A percentile compares a stretch with the other conserved stretches of the same genome.
Evolutionary conservation across 2,888 invertebrate genomes (phyloP).

Genomic region (Parelbella ahira): DNA sequence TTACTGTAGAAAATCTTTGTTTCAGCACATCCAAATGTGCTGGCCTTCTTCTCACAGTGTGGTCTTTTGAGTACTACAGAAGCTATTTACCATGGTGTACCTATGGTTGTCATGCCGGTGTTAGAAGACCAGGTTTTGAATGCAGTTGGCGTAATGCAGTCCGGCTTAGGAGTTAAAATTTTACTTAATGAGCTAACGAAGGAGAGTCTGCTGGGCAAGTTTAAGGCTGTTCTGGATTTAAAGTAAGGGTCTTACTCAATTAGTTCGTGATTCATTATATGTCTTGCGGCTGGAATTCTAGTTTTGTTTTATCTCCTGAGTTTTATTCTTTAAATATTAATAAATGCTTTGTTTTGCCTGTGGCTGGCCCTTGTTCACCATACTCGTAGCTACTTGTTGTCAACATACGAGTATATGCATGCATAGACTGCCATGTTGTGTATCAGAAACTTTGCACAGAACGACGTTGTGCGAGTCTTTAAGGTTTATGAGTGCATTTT

Average conservation of each 20-base stretch:
- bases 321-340: too few relatives aligned
- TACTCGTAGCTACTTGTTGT: too few relatives aligned
- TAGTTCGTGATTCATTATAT: not conserved
- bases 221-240: slow-evolving; percentile 55
- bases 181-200: slow-evolving; percentile 43
- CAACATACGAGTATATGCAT: too few relatives aligned
- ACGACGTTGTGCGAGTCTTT: too few relatives aligned
- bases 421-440: too few relatives aligned
- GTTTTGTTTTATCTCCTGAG: not conserved
- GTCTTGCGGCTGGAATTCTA: not conserved
- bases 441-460: too few relatives aligned
- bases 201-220: slow-evolving; percentile 44
- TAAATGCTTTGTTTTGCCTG: too few relatives aligned
- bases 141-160: slow-evolving; percentile 57
- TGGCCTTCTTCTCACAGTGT: slow-evolving; percentile 68
- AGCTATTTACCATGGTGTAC: slow-evolving; percentile 67
- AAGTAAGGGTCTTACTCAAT: slow-evolving; percentile 36
- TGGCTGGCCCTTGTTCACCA: too few relatives aligned
- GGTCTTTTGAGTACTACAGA: slow-evolving; percentile 69
- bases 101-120: slow-evolving; percentile 67
- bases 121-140: slow-evolving; percentile 70
- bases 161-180: slow-evolving; percentile 52
- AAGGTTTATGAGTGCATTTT: too few relatives aligned
- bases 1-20: too few relatives aligned
- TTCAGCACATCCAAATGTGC: slow-evolving; percentile 68